Percentiles rank a stretch among this genome's conserved stretches.
These are phyloP conservation scores for Melitaea cinxia DNA, from an alignment of 1,140 invertebrate genomes.

Conservation along the genomic window DNA sequence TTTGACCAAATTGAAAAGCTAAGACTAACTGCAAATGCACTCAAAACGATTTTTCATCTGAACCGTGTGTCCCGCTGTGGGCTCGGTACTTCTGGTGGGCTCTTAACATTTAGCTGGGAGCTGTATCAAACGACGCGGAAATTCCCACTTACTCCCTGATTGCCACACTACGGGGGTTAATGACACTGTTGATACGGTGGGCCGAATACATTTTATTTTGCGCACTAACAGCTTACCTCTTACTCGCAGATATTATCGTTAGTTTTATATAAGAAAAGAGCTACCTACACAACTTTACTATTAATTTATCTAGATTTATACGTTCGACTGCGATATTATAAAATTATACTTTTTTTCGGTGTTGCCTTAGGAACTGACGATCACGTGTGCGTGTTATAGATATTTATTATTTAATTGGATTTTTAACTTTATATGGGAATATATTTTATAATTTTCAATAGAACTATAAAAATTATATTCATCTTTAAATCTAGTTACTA, in stretches of 20 bases:
- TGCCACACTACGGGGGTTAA: constrained; percentile 79
- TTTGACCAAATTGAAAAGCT: no score
- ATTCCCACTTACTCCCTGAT: constrained; percentile 80
- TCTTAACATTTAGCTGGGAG: constrained; percentile 78
- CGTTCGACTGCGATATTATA: no score
- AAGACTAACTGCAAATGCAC: neutral
- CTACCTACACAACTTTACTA: neutral
- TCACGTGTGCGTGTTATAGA: no score
- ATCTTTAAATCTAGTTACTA: no score
- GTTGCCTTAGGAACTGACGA: no score
- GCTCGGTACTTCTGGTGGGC: constrained; percentile 46
- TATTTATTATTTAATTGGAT: no score
- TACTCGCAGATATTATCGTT: constrained; percentile 36
- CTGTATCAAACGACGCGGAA: constrained; percentile 79
- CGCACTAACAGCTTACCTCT: constrained; percentile 50
- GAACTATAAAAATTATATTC: no score
- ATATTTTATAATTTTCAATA: no score
- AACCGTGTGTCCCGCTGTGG: constrained; percentile 25
- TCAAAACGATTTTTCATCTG: neutral
- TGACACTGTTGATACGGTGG: constrained; percentile 78
- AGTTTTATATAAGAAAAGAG: constrained; percentile 19
- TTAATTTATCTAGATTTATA: no score
- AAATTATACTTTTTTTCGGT: no score
- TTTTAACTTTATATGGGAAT: no score
- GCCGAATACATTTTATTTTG: constrained; percentile 72